Evolutionary conservation across 2,888 invertebrate species (phyloP).

Genomic region (Mesopsocus fuscifrons): DNA sequence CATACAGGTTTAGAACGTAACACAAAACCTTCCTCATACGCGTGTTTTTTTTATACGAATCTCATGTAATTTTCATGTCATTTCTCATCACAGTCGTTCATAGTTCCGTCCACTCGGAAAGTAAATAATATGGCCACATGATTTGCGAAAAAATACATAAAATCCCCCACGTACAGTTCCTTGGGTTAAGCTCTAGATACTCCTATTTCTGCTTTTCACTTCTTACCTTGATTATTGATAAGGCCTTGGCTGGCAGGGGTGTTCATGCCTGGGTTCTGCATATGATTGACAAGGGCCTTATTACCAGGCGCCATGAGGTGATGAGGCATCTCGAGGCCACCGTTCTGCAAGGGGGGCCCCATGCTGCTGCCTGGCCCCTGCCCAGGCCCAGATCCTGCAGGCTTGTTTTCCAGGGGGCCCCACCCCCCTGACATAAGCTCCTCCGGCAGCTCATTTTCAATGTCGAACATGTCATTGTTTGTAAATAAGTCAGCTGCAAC

Average conservation of each 20-base stretch:
- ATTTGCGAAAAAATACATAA: too few species aligned
- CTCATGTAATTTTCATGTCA: too few species aligned
- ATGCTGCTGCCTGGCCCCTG: conserved; percentile 31
- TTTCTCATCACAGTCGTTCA: too few species aligned
- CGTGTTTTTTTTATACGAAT: too few species aligned
- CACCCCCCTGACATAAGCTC: conserved; percentile 65
- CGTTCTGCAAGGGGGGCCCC: conserved; percentile 44
- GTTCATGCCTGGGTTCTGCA: conserved; percentile 2
- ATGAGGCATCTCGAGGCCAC: conserved; percentile 26
- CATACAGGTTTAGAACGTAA: too few species aligned
- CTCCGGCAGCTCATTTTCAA: conserved; percentile 83
- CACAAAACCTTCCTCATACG: too few species aligned
- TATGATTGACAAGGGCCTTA: conserved; percentile 7
- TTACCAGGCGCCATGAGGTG: conserved; percentile 44
- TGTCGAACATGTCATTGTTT: conserved; percentile 68
- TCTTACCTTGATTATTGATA: conserved; percentile 7
- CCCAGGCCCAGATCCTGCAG: conserved; percentile 67
- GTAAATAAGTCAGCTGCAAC: conserved; percentile 51
- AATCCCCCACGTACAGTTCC: not conserved
- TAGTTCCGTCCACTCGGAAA: too few species aligned
- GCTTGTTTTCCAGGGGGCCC: conserved; percentile 42
- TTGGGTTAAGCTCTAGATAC: too few species aligned
- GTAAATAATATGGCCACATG: too few species aligned
- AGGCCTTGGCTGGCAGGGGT: conserved; percentile 4
- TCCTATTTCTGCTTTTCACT: too few species aligned